Evolutionary conservation across 2,797 vertebrate genomes (phyloP), one percentile per base, ranked within the genome.

Genomic region (Scarus forsteni): DNA sequence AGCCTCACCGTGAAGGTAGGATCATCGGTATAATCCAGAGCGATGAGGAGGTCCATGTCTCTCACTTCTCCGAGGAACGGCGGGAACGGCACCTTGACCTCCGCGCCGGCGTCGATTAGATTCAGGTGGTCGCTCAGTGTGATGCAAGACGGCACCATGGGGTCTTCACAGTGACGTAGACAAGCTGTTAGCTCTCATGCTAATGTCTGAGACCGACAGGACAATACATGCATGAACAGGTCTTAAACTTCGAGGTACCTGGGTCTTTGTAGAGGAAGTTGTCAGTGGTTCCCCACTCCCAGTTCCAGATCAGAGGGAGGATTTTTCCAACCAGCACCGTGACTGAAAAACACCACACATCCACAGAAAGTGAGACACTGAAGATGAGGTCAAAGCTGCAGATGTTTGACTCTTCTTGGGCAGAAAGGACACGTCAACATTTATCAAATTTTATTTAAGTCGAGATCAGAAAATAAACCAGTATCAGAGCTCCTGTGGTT

Each of bases 241-340:
- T 40, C 3, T 27, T 14, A 5, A 39, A 16, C 38, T 36, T 12
- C 38, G 15, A 6, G 5, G 2, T 43, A 79, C 76, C 72, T 75
- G 42, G 10, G 40, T 65, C 57, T 8, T 50, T 43, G 38, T 69
- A 54, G 27, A 78, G 71, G 64, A 72, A 75, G 51, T 82, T 82
- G 35, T 61, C 18, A 3, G 60, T 72, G 38, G 68, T 72, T 39
- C 71, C 71, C 75, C 80, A 82, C 45, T 82, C 67, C 80, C 72
- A 67, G 36, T 60, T 75, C 9, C 16, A 40, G 42, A 75, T 60
- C 56, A 72, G n/a, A 14, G 56, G 7, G 2, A 69, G 9, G 38
- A 61, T n/a, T 38, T 48, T 51, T 8, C 39, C 15, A 36, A 51
- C 39, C 45, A 70, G 9, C 55, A 18, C 61, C 36, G 49, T 44